Conservation (phyloP, 1,140 invertebrate genomes). For the Drosophila tsacasi region DNA sequence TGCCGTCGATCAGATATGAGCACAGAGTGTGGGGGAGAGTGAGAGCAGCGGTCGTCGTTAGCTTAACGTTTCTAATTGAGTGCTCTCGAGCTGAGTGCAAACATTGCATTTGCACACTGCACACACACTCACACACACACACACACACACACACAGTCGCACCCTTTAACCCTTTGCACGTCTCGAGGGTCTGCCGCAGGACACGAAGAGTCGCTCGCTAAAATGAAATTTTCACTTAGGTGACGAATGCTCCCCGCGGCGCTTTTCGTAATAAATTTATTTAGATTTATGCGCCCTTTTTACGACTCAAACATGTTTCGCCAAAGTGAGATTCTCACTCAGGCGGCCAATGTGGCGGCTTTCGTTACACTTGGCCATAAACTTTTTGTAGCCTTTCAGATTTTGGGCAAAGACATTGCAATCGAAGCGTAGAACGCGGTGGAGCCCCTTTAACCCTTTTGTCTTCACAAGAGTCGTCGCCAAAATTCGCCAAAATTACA, state of each 20-base stretch:
- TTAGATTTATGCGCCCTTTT: slow-evolving; percentile 25
- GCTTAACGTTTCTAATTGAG: slow-evolving; percentile 51
- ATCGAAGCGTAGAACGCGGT: background rate
- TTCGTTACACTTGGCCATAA: slow-evolving; percentile 17
- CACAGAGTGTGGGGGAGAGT: background rate
- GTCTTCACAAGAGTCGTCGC: background rate
- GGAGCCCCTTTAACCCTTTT: slow-evolving; percentile 1
- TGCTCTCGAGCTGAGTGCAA: slow-evolving; percentile 48
- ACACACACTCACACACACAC: background rate
- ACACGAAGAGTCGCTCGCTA: slow-evolving; percentile 12
- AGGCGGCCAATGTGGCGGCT: slow-evolving; percentile 20
- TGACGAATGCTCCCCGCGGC: slow-evolving; percentile 19
- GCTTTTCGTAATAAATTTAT: slow-evolving; percentile 24
- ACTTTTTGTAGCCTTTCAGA: slow-evolving; percentile 20
- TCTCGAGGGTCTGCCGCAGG: slow-evolving; percentile 18
- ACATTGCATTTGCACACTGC: slow-evolving; percentile 35
- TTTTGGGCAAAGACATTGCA: slow-evolving; percentile 16
- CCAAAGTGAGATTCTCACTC: slow-evolving; percentile 19
- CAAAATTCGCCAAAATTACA: slow-evolving; percentile 2
- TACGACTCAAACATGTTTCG: slow-evolving; percentile 21
- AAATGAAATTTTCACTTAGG: slow-evolving; percentile 24
- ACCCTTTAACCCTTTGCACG: slow-evolving; percentile 34
- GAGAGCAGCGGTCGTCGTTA: slow-evolving; percentile 26
- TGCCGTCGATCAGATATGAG: slow-evolving; percentile 24
- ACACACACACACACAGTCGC: background rate